Evolutionary conservation across 2,113 vertebrate genomes (phyloP).

Genomic region (Xiphophorus maculatus): DNA sequence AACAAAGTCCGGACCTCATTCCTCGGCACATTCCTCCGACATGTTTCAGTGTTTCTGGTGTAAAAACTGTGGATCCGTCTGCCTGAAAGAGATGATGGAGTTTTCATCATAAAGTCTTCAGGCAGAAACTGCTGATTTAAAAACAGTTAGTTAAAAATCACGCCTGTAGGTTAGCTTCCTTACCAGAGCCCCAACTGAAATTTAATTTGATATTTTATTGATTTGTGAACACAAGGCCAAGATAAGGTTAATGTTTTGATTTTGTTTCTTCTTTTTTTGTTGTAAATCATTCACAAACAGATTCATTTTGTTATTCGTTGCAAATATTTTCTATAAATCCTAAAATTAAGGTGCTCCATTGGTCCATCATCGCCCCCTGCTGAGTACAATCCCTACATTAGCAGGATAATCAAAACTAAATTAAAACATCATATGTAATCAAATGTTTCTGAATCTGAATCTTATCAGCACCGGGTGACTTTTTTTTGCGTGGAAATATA

Average conservation of each 20-base stretch:
- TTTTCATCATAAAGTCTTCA: background rate
- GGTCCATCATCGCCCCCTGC: too few species aligned
- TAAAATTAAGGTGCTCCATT: background rate
- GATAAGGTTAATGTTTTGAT: background rate
- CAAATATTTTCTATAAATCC: background rate
- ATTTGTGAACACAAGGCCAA: background rate
- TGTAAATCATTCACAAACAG: background rate
- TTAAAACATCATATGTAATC: background rate
- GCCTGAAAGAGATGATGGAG: background rate
- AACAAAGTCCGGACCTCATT: background rate
- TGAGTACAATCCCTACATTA: background rate
- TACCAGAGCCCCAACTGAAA: too few species aligned
- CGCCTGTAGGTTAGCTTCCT: background rate
- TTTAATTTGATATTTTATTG: too few species aligned
- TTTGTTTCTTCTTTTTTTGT: background rate
- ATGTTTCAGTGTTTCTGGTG: background rate
- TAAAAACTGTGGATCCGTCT: background rate
- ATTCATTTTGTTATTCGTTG: background rate
- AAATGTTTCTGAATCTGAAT: background rate
- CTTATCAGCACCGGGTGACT: background rate
- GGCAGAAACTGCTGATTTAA: background rate
- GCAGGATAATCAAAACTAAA: background rate
- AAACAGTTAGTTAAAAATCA: background rate
- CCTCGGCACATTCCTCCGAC: background rate
- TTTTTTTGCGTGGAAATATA: background rate